phyloP scores from a whole-genome alignment of 2,797 vertebrate genomes.

The Silurus lanzhouensis region DNA sequence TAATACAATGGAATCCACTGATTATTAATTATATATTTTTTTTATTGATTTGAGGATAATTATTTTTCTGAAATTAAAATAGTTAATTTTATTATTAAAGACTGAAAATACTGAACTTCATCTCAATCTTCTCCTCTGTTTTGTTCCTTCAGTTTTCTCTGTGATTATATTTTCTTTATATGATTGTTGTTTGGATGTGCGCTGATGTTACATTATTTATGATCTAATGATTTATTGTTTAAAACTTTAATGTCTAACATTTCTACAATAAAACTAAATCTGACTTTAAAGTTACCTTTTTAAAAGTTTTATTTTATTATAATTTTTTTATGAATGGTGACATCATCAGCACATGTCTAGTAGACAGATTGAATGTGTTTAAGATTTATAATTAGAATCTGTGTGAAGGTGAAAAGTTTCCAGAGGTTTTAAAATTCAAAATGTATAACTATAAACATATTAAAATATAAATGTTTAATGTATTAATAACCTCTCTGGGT shows the following conservation, averaged over 20 bases:
- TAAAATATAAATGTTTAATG: neutral
- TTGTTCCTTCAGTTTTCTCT: constrained; percentile 28
- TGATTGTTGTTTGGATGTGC: constrained; percentile 30
- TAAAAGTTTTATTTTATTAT: constrained; percentile 1
- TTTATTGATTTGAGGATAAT: neutral
- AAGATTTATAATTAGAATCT: neutral
- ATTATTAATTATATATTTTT: neutral
- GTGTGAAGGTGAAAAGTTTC: neutral
- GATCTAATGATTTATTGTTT: neutral
- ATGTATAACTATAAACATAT: no score
- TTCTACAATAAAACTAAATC: neutral
- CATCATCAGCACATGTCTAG: neutral
- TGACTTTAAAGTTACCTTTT: neutral
- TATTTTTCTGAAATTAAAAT: neutral
- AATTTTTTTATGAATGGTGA: neutral
- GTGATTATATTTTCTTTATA: constrained; percentile 47
- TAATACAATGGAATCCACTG: neutral
- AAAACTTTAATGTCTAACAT: neutral
- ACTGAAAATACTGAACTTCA: neutral
- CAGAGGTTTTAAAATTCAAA: neutral
- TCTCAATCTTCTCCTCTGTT: neutral
- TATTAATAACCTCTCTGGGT: neutral
- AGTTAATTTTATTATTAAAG: neutral
- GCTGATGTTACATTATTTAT: neutral
- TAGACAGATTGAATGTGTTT: neutral